A percentile compares a stretch with the other conserved stretches of the same genome.
phyloP scores from a whole-genome alignment of 2,888 invertebrate genomes.

The Mythimna pallens region DNA sequence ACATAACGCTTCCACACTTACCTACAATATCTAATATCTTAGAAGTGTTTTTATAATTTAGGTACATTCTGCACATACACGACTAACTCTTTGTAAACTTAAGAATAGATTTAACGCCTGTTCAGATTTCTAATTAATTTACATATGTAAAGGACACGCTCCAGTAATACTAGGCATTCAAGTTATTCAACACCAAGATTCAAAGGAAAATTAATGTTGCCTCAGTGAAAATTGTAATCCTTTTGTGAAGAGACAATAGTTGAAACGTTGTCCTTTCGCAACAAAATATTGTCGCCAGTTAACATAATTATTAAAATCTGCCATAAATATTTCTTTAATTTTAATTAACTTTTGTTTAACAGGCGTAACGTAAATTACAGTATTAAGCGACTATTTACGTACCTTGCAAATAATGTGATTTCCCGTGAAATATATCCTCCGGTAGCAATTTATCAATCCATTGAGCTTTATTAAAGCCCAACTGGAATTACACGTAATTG shows the following conservation, averaged over 20 bases:
- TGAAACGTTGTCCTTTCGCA: conserved; percentile 10
- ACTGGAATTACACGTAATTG: conserved; percentile 63
- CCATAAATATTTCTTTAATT: conserved; percentile 31
- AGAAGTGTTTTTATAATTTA: conserved; percentile 18
- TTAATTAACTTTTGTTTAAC: conserved; percentile 49
- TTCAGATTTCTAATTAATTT: conserved; percentile 35
- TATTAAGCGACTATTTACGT: conserved; percentile 51
- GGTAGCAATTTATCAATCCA: conserved; percentile 66
- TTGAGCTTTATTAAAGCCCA: conserved; percentile 65
- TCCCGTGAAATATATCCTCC: conserved; percentile 61
- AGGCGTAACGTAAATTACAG: conserved; percentile 38
- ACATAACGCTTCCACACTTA: conserved; percentile 17
- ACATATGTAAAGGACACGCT: conserved; percentile 1
- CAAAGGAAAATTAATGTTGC: not conserved
- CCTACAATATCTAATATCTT: conserved; percentile 17
- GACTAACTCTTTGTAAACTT: not conserved
- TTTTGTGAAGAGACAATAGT: not conserved
- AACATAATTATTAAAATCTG: conserved; percentile 17
- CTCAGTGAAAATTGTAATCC: not conserved
- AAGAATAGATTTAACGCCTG: conserved; percentile 35
- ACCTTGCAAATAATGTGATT: conserved; percentile 60
- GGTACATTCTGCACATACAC: not conserved
- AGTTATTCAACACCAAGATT: not conserved
- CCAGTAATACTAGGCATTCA: conserved; percentile 11
- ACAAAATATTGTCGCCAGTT: not conserved